These are phyloP conservation scores for Linnaemya tessellans DNA, from an alignment of 2,888 invertebrate species.

Conservation along the genomic window DNA sequence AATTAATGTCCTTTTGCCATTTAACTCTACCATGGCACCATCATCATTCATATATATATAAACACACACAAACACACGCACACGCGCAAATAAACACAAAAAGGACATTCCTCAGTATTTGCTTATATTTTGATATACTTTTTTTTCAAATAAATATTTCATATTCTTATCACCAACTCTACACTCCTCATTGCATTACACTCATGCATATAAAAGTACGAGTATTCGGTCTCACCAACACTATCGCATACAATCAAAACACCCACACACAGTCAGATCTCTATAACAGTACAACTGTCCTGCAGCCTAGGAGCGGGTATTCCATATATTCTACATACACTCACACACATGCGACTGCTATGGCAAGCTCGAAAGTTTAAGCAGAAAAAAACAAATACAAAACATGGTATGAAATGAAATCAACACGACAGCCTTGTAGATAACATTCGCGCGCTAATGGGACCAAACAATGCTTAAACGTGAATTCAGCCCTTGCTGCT, in stretches of 20 bases:
- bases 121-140: slow-evolving; percentile 78
- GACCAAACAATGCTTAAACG: slow-evolving; percentile 81
- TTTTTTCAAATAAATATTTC: slow-evolving; percentile 79
- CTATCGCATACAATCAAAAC: slow-evolving; percentile 72
- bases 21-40: slow-evolving; percentile 48
- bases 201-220: slow-evolving; percentile 9
- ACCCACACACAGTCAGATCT: slow-evolving; percentile 9
- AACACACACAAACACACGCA: slow-evolving; percentile 8
- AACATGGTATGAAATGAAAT: slow-evolving; percentile 73
- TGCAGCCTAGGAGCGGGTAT: slow-evolving; percentile 10
- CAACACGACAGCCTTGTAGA: slow-evolving; percentile 78
- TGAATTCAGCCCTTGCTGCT: slow-evolving; percentile 45
- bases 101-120: slow-evolving; percentile 82
- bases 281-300: not conserved
- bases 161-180: slow-evolving; percentile 82
- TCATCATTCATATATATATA: slow-evolving; percentile 6
- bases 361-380: slow-evolving; percentile 34
- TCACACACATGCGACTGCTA: not conserved
- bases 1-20: slow-evolving; percentile 54
- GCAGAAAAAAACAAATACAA: slow-evolving; percentile 58
- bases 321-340: slow-evolving; percentile 1
- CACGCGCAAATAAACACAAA: slow-evolving; percentile 73
- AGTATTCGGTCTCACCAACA: slow-evolving; percentile 73
- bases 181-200: slow-evolving; percentile 73
- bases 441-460: slow-evolving; percentile 82